A percentile compares a stretch with the other conserved stretches of the same genome.
Conservation (phyloP, 2,113 vertebrate species). For the Ceuthmochares aereus region DNA sequence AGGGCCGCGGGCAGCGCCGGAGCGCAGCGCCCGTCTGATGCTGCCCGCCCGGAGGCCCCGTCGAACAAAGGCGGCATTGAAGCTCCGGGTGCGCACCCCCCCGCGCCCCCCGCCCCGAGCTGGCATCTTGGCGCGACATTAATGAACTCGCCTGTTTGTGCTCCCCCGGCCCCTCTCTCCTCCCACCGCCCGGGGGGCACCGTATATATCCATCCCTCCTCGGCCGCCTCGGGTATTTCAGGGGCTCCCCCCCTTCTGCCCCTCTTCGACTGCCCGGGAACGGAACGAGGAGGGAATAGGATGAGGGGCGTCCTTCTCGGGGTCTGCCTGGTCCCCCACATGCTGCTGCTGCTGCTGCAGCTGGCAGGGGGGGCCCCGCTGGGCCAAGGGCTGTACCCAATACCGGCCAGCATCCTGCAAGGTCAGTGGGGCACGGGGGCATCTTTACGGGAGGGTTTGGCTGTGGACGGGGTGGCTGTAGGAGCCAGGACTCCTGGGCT, state of each 20-base stretch:
- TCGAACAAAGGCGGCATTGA: slow-evolving; percentile 60
- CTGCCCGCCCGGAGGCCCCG: slow-evolving; percentile 78
- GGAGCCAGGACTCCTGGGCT: not conserved
- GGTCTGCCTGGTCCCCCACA: not conserved
- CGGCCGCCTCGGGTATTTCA: slow-evolving; percentile 13
- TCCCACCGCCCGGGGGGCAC: slow-evolving; percentile 75
- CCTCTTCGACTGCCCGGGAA: not conserved
- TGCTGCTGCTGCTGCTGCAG: slow-evolving; percentile 70
- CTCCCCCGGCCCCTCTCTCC: slow-evolving; percentile 76
- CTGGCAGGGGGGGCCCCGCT: slow-evolving; percentile 73
- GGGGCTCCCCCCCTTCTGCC: slow-evolving; percentile 33
- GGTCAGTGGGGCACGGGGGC: slow-evolving; percentile 73
- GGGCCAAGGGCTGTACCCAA: slow-evolving; percentile 83
- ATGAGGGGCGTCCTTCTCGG: not conserved
- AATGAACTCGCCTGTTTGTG: slow-evolving; percentile 92
- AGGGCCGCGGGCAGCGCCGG: slow-evolving; percentile 83
- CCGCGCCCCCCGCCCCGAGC: slow-evolving; percentile 43
- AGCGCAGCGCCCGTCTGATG: slow-evolving; percentile 87
- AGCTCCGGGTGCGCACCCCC: slow-evolving; percentile 19
- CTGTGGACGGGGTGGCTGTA: not conserved
- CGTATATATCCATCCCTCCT: slow-evolving; percentile 84
- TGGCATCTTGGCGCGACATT: slow-evolving; percentile 78
- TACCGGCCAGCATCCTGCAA: slow-evolving; percentile 85
- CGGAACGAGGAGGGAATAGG: slow-evolving; percentile 38
- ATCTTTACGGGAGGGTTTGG: not conserved